These are phyloP conservation scores for Pipistrellus pygmaeus DNA, from an alignment of 2,797 vertebrate species.

Conservation along the genomic window DNA sequence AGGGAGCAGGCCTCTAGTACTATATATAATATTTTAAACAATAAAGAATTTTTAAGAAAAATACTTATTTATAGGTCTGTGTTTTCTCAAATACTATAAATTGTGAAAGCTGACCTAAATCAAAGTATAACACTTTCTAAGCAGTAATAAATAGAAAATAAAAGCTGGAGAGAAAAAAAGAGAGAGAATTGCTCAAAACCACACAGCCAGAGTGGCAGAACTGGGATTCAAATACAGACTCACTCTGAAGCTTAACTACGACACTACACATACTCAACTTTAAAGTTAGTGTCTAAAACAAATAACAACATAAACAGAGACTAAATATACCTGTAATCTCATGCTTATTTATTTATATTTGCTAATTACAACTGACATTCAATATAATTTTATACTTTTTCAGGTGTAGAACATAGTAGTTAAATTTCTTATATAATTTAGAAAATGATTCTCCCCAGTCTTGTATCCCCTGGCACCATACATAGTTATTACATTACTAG, in stretches of 20 bases:
- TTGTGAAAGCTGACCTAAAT: not conserved
- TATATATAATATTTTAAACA: no score
- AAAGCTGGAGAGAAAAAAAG: not conserved
- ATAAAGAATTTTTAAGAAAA: not conserved
- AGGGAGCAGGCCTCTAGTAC: no score
- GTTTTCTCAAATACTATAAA: constrained; percentile 56
- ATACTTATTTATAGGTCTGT: not conserved
- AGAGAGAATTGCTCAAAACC: constrained; percentile 5
- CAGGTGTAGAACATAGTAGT: not conserved
- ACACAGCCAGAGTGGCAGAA: not conserved
- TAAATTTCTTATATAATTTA: not conserved
- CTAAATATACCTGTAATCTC: constrained; percentile 10
- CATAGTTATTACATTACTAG: not conserved
- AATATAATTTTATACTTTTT: not conserved
- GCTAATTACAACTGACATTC: not conserved
- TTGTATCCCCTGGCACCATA: not conserved
- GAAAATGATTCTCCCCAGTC: not conserved
- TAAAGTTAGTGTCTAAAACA: not conserved
- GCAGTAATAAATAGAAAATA: constrained; percentile 19
- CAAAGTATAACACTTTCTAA: not conserved
- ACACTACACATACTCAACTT: not conserved
- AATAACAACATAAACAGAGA: not conserved
- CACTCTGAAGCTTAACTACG: not conserved
- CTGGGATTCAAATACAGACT: constrained; percentile 4
- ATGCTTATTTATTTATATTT: not conserved